Evolutionary conservation across 2,113 vertebrate genomes (phyloP).

Genomic region (Ctenodactylus gundi): DNA sequence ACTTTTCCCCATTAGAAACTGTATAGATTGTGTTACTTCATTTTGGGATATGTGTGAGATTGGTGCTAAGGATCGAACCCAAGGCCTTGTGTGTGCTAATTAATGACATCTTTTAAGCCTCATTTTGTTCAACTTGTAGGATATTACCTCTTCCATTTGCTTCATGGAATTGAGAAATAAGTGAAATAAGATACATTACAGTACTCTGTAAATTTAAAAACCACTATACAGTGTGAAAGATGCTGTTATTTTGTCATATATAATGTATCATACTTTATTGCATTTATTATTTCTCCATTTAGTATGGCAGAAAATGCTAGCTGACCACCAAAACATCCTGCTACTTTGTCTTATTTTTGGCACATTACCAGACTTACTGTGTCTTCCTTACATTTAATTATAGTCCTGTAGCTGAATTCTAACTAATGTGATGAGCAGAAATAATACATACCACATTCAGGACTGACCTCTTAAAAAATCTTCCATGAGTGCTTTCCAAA

Average conservation of each 20-base stretch:
- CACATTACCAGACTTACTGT: not conserved
- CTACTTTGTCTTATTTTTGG: not conserved
- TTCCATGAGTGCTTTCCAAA: not conserved
- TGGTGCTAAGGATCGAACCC: not conserved
- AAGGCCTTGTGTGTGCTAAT: not conserved
- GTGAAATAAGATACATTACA: conserved; percentile 23
- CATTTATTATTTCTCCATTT: too few relatives aligned
- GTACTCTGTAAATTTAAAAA: conserved; percentile 30
- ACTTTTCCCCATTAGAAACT: not conserved
- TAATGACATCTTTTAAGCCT: conserved; percentile 1
- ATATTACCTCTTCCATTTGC: conserved; percentile 15
- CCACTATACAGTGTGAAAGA: conserved; percentile 2
- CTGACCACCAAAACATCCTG: not conserved
- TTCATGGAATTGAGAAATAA: conserved; percentile 43
- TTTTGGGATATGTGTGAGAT: too few relatives aligned
- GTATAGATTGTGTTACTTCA: not conserved
- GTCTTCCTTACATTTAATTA: not conserved
- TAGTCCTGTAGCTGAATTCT: not conserved
- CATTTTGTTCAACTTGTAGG: not conserved
- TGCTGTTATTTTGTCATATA: too few relatives aligned
- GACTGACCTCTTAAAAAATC: not conserved
- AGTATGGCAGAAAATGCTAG: not conserved
- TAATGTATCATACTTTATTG: too few relatives aligned
- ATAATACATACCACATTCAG: not conserved
- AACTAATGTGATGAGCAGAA: not conserved